Evolutionary conservation across 1,140 invertebrate genomes (phyloP).

Genomic region (Orussus abietinus): DNA sequence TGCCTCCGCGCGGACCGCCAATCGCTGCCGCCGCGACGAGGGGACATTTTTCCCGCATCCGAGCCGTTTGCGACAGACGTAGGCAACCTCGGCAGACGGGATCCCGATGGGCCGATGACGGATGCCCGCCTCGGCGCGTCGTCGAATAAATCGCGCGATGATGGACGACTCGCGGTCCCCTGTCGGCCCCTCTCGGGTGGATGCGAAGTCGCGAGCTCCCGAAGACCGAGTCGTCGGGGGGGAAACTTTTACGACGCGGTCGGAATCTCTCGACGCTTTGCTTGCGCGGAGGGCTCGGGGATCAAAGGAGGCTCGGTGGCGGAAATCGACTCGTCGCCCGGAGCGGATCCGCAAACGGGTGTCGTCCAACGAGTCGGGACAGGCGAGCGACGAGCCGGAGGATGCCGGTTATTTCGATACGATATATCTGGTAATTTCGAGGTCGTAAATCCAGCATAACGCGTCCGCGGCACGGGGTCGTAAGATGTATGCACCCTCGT

Average conservation of each 20-base stretch:
- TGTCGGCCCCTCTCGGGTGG: no score
- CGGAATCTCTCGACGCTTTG: no score
- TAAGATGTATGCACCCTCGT: no score
- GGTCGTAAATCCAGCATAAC: background rate
- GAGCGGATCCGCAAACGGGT: no score
- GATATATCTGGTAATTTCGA: constrained; percentile 1
- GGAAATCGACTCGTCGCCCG: no score
- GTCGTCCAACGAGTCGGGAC: background rate
- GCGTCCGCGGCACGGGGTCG: background rate
- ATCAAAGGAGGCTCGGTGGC: no score
- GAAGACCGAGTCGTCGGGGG: no score
- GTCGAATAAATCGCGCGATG: constrained; percentile 31
- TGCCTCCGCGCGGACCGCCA: no score
- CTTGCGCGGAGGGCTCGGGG: no score
- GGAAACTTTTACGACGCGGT: no score
- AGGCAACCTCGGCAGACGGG: constrained; percentile 27
- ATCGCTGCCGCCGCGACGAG: no score
- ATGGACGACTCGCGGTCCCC: constrained; percentile 28
- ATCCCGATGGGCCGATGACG: constrained; percentile 31
- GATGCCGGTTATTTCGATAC: background rate
- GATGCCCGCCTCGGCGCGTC: constrained; percentile 25
- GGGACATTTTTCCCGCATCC: constrained; percentile 29
- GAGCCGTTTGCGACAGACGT: constrained; percentile 29
- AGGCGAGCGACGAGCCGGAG: background rate
- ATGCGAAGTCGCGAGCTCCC: no score